Evolutionary conservation across 2,113 vertebrate genomes (phyloP), one percentile per base, ranked within the genome.

Genomic region (Gila orcuttii): DNA sequence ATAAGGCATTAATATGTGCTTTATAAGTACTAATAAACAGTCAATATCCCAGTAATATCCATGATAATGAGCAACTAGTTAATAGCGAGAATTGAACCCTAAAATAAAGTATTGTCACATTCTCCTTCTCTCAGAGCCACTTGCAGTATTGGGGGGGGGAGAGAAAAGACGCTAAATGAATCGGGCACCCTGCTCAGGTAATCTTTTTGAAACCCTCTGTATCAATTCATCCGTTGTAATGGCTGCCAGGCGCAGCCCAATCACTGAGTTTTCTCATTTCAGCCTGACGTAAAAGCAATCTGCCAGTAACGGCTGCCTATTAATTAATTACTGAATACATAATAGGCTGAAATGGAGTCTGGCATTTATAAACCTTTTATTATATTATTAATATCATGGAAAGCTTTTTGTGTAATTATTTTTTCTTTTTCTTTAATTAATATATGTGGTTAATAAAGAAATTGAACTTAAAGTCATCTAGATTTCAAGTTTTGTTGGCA

Each of bases 141-240:
- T 66, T 52, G 57, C 83, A 62, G 33, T 68, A 6, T 28, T 47
- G 8, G 75, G 79, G 52, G 79, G 52, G 42, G 19, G 13, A 69
- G 36, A 69, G 9, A 64, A 64, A 60, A 66, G 60, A 42, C 0
- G 15, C 74, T 79, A 69, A 85, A 86, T 71, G 64, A 78, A 55
- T 80, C 3, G 8, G 77, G 52, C 66, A 71, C 95, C 94, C 89
- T 92, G 95, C 86, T 93, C 95, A 95, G 94, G 95, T 95, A 96
- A 94, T 94, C 93, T 87, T 95, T 96, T 83, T 95, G 94, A 96
- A 96, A 96, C 95, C 95, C 95, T 89, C 92, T 93, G 93, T 96
- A 96, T 96, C 95, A 96, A 96, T 96, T 96, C 95, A 92, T 90
- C 93, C 93, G 93, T 82, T 95, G 95, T 95, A 94, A 95, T 92